phyloP scores from a whole-genome alignment of 2,797 vertebrate genomes.

The Adelosebastes latens region DNA sequence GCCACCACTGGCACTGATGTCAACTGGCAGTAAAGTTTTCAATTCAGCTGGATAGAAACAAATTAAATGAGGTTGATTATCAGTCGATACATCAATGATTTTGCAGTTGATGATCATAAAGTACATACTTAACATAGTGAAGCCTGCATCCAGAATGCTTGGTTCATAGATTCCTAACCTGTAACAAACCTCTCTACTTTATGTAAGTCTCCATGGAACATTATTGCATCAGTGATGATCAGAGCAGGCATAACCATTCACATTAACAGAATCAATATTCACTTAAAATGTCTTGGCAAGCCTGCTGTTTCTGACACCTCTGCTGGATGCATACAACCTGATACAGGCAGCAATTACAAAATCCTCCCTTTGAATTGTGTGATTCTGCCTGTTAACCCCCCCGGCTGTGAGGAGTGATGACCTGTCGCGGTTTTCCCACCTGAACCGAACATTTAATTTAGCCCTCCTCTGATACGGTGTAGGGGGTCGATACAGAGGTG shows the following conservation, averaged over 20 bases:
- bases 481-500: constrained; percentile 46
- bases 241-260: background rate
- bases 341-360: constrained; percentile 20
- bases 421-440: constrained; percentile 31
- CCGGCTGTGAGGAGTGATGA: constrained; percentile 44
- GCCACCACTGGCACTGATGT: background rate
- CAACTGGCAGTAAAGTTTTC: background rate
- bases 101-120: background rate
- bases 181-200: background rate
- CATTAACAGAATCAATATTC: constrained; percentile 48
- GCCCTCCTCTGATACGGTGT: background rate
- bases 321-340: background rate
- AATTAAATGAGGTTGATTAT: background rate
- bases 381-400: constrained; percentile 21
- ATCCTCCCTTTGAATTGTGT: constrained; percentile 29
- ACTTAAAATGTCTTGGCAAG: background rate
- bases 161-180: background rate
- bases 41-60: background rate
- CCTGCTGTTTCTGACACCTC: constrained; percentile 3
- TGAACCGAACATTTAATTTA: constrained; percentile 45
- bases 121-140: background rate
- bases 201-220: background rate
- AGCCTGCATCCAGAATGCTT: background rate
- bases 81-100: background rate
- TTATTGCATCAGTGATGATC: constrained; percentile 10